These are phyloP conservation scores for Sparidentex hasta DNA, from an alignment of 2,797 vertebrate genomes.

Conservation along the genomic window DNA sequence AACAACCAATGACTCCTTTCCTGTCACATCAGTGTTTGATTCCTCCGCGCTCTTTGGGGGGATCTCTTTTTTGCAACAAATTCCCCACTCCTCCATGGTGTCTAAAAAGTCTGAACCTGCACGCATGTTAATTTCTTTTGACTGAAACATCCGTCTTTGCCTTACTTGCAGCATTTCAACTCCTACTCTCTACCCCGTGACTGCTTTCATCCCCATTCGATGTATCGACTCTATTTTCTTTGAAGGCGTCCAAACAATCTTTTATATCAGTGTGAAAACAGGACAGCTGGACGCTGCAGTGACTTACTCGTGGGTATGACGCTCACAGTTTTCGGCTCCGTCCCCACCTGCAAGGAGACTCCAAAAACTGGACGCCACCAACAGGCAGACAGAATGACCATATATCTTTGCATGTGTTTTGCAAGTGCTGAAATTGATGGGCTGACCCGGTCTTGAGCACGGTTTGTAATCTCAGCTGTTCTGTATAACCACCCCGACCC, in stretches of 20 bases:
- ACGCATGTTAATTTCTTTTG: slow-evolving; percentile 49
- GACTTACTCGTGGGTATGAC: slow-evolving; percentile 50
- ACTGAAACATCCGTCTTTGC: slow-evolving; percentile 73
- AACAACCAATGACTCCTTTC: slow-evolving; percentile 73
- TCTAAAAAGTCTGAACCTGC: slow-evolving; percentile 45
- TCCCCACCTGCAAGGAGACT: slow-evolving; percentile 29
- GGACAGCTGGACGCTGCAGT: slow-evolving; percentile 24
- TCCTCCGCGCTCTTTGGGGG: slow-evolving; percentile 17
- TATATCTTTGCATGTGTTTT: slow-evolving; percentile 84
- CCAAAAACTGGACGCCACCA: slow-evolving; percentile 38
- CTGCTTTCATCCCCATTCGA: slow-evolving; percentile 51
- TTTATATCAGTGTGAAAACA: slow-evolving; percentile 70
- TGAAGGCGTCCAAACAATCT: slow-evolving; percentile 86
- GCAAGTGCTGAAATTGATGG: slow-evolving; percentile 78
- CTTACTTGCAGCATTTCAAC: slow-evolving; percentile 73
- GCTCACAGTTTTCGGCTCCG: slow-evolving; percentile 40
- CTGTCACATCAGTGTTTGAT: slow-evolving; percentile 37
- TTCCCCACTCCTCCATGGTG: slow-evolving; percentile 17
- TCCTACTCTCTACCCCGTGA: slow-evolving; percentile 20
- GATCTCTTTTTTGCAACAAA: slow-evolving; percentile 26
- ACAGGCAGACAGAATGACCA: slow-evolving; percentile 58
- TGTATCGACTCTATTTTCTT: slow-evolving; percentile 63
- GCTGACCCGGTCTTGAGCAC: slow-evolving; percentile 79
- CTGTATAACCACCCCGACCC: slow-evolving; percentile 60
- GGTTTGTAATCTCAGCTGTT: slow-evolving; percentile 84